Evolutionary conservation across 2,888 invertebrate genomes (phyloP), one percentile per base, ranked within the genome.

Genomic region (Meiosimyza decipiens): DNA sequence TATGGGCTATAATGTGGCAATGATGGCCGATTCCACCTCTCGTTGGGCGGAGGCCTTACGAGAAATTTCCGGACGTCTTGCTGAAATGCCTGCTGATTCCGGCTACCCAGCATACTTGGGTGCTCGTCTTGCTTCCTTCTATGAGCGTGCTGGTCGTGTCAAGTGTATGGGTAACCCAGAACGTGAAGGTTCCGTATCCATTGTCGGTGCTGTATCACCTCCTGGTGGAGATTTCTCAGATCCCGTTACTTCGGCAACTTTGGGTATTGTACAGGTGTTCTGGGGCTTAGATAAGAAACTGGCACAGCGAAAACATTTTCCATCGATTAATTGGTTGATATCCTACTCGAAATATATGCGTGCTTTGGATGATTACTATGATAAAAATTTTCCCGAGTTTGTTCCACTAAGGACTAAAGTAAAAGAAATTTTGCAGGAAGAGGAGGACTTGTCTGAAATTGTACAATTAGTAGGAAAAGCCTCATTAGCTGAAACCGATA

Each of bases 21-120:
- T 99, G 98, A 99, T 99, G 98, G 99, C 99, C 70, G 99, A 99
- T 89, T 98, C 98, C 11, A 99, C 99, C 7, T 98, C 98, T 22
- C 96, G 99, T 88, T 99, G 99, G 99, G 99, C 99, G 73, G 99
- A 99, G 88, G 99, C 99, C 79, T 91, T 99, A 87, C 92, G 99
- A 89, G 99, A 99, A 92, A 99, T 99, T 89, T 98, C 98, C 0
- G 82, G 82, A 50, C 82, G 99, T 88, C 90, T 99, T 86, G 99
- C 99, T 85, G 99, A 99, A 91, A 99, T 99, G 99, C 99, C 99
- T 83, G 99, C 99, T 80, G 97, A 95, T 89, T 92, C 92, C 52
- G 99, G 99, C 85, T 99, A 99, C 89, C 99, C 99, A 47, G 99
- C 99, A 72, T 99, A 99, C 89, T 90, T 99, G 84, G 98, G 97